Evolutionary conservation across 1,140 invertebrate species (phyloP).

Genomic region (Drosophila chauvacae): DNA sequence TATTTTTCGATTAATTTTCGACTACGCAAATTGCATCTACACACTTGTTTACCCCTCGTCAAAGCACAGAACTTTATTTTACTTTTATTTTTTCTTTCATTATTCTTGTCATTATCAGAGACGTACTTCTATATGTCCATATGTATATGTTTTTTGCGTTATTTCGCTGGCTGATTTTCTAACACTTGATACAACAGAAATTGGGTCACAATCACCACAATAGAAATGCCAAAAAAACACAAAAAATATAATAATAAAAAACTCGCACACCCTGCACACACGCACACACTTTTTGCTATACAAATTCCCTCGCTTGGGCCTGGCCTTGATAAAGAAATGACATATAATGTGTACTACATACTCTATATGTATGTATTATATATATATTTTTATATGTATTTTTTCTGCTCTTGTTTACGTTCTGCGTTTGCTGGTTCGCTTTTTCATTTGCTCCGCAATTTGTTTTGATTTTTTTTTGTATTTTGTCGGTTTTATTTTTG

Average conservation of each 20-base stretch:
- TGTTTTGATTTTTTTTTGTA: conserved; percentile 53
- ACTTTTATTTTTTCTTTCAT: conserved; percentile 16
- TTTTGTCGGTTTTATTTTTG: conserved; percentile 1
- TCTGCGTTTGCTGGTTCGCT: conserved; percentile 46
- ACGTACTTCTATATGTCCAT: neutral
- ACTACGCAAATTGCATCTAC: conserved; percentile 56
- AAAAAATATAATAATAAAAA: conserved; percentile 11
- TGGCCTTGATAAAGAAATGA: conserved; percentile 59
- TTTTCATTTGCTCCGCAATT: conserved; percentile 37
- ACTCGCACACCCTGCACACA: conserved; percentile 6
- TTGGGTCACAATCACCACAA: conserved; percentile 69
- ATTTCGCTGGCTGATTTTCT: conserved; percentile 37
- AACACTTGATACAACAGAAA: conserved; percentile 78
- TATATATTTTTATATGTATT: conserved; percentile 7
- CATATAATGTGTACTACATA: conserved; percentile 12
- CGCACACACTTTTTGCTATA: neutral
- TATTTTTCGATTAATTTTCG: conserved; percentile 19
- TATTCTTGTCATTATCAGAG: conserved; percentile 19
- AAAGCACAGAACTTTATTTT: conserved; percentile 20
- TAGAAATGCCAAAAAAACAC: conserved; percentile 43
- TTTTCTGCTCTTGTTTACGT: conserved; percentile 65
- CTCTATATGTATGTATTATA: neutral
- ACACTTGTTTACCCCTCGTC: conserved; percentile 35
- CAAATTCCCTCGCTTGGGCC: conserved; percentile 28
- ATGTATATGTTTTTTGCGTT: conserved; percentile 1